phyloP scores from a whole-genome alignment of 2,888 invertebrate species.

The Eledona agricola region DNA sequence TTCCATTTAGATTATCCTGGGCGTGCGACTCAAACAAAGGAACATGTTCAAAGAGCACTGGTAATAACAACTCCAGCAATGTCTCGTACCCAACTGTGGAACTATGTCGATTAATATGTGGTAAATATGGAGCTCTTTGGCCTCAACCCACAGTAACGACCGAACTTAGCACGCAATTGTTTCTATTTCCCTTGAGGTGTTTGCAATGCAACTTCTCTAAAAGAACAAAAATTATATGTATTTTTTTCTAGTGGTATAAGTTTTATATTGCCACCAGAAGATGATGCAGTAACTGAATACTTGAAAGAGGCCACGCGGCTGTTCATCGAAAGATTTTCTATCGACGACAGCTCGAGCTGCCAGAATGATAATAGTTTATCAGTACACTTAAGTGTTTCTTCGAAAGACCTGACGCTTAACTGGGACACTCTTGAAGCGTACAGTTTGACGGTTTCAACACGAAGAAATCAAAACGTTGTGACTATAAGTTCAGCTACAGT shows the following conservation, averaged over 20 bases:
- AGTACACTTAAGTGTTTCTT: conserved; percentile 67
- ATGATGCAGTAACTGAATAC: too few species aligned
- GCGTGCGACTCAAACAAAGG: conserved; percentile 37
- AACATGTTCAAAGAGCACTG: conserved; percentile 30
- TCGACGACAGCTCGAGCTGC: conserved; percentile 37
- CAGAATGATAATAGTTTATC: conserved; percentile 65
- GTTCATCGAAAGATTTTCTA: conserved; percentile 4
- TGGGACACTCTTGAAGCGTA: conserved; percentile 79
- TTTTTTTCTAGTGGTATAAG: conserved; percentile 2
- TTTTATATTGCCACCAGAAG: background rate
- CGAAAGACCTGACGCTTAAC: conserved; percentile 64
- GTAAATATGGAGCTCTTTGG: conserved; percentile 75
- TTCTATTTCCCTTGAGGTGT: conserved; percentile 15
- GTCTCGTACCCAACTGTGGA: conserved; percentile 60
- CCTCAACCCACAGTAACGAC: conserved; percentile 67
- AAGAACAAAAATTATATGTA: conserved; percentile 9
- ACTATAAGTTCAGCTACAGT: conserved; percentile 62
- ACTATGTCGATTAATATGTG: conserved; percentile 75
- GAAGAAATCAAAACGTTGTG: conserved; percentile 12
- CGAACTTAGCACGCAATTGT: conserved; percentile 11
- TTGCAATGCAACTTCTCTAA: background rate
- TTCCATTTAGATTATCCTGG: too few species aligned
- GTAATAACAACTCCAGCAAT: background rate
- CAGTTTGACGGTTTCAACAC: conserved; percentile 63
- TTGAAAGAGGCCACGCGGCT: too few species aligned